phyloP scores from a whole-genome alignment of 2,888 invertebrate genomes.

The Penaeus monodon region DNA sequence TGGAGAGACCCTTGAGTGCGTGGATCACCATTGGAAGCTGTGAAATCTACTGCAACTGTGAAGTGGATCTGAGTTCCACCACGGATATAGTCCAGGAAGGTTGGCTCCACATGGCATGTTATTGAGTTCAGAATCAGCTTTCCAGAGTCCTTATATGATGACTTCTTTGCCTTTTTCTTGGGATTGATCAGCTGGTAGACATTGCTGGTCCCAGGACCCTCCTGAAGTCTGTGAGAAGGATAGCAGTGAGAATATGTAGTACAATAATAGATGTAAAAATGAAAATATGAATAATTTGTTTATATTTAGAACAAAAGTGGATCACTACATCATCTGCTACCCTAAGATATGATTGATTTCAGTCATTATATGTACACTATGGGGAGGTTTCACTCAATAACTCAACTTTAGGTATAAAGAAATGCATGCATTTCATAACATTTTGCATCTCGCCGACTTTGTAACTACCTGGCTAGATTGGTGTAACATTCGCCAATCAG shows the following conservation, averaged over 20 bases:
- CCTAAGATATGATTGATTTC: too few relatives aligned
- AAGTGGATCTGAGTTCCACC: conserved; percentile 70
- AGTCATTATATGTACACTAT: too few relatives aligned
- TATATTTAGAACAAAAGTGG: neutral
- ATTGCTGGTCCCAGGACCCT: conserved; percentile 54
- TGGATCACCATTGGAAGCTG: conserved; percentile 69
- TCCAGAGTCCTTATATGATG: conserved; percentile 72
- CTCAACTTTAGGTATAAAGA: too few relatives aligned
- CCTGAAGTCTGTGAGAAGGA: conserved; percentile 24
- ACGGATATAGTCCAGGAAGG: conserved; percentile 73
- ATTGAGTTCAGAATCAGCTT: conserved; percentile 70
- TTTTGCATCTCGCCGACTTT: too few relatives aligned
- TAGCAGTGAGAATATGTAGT: too few relatives aligned
- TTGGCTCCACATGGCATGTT: conserved; percentile 66
- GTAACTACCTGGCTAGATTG: conserved; percentile 68
- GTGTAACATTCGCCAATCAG: conserved; percentile 72
- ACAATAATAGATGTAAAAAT: too few relatives aligned
- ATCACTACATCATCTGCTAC: conserved; percentile 66
- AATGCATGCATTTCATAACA: too few relatives aligned
- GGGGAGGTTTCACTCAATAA: too few relatives aligned
- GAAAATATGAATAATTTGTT: too few relatives aligned
- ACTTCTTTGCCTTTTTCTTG: conserved; percentile 72
- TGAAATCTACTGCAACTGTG: conserved; percentile 69
- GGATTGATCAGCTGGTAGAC: conserved; percentile 70
- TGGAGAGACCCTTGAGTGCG: conserved; percentile 70